Percentiles rank a stretch among this genome's conserved stretches.
These are phyloP conservation scores for Turdus rufiventris DNA, from an alignment of 2,113 vertebrate genomes.

Conservation along the genomic window DNA sequence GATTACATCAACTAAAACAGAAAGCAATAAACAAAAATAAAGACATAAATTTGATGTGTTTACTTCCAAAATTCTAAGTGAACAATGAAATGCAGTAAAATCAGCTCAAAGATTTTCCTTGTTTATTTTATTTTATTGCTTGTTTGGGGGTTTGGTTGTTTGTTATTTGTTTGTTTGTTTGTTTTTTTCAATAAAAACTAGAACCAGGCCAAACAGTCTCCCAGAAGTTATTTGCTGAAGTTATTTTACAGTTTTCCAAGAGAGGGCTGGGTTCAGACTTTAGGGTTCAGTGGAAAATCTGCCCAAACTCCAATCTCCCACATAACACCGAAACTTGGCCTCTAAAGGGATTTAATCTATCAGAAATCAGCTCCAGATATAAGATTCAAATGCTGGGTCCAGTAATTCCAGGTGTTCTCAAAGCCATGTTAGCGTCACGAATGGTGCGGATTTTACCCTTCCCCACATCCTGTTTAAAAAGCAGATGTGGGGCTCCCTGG, in stretches of 20 bases:
- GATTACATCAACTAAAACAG: not conserved
- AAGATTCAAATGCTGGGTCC: not conserved
- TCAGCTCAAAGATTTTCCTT: not conserved
- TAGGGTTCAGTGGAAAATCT: not conserved
- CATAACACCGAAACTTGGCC: not conserved
- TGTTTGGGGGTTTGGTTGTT: not conserved
- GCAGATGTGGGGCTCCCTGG: constrained; percentile 25
- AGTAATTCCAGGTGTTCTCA: constrained; percentile 37
- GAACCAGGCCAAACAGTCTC: not conserved
- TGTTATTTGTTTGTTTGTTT: too few species aligned
- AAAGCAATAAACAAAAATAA: not conserved
- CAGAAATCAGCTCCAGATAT: not conserved
- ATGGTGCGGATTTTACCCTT: constrained; percentile 22
- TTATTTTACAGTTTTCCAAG: not conserved
- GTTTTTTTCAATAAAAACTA: not conserved
- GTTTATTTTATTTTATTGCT: not conserved
- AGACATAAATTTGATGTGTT: not conserved
- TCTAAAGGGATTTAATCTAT: not conserved
- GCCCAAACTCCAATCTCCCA: not conserved
- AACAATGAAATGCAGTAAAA: not conserved
- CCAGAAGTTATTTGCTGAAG: not conserved
- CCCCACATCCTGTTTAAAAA: constrained; percentile 44
- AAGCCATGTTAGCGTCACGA: not conserved
- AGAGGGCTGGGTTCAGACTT: not conserved
- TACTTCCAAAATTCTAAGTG: not conserved